Evolutionary conservation across 1,140 invertebrate species (phyloP), one percentile per base, ranked within the genome.

Genomic region (Anagrus nilaparvatae): DNA sequence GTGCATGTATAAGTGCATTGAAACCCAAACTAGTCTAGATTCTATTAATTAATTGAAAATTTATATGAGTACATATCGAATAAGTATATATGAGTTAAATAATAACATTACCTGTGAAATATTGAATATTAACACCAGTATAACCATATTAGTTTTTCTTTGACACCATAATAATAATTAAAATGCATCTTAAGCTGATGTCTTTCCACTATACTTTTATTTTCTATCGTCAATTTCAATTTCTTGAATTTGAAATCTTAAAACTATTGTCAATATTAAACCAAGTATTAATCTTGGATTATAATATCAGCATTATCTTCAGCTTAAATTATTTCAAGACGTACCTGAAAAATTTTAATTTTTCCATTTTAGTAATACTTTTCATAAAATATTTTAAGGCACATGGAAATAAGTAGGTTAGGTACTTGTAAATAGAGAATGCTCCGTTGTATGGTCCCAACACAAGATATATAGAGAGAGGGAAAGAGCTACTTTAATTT

Each of bases 121-220:
- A 77, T 59, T 86, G 80, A 49, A 96, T 92, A 52, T 88, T 82
- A 28, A 96, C 91, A 39, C 84, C 83, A 40, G 79, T 75, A 69
- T 91, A 91, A 48, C 91, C 94, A 57, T n/a, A 57, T 82, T 85
- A 3, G 95, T 98, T 70, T 97, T 98, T 33, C 94, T 76, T 70
- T 99, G 96, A 60, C 95, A 98, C 96, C 96, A 99, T 33, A 99
- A 73, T 20, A 99, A 69, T 43, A 99, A n/a, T n/a, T n/a, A n/a
- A n/a, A 99, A 67, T 4, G 96, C 96, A 72, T 99, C 96, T 75
- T 98, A 98, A 40, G 95, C 96, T 4, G 93, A 97, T 69, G 93
- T 96, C 74, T 97, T 97, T 67, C 97, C 95, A 48, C 89, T 92
- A 48, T 87, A 92, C 67, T 94, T 92, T 68, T 97, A 94, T 58